Conservation (phyloP, 2,113 vertebrate genomes). For the Oplegnathus fasciatus region DNA sequence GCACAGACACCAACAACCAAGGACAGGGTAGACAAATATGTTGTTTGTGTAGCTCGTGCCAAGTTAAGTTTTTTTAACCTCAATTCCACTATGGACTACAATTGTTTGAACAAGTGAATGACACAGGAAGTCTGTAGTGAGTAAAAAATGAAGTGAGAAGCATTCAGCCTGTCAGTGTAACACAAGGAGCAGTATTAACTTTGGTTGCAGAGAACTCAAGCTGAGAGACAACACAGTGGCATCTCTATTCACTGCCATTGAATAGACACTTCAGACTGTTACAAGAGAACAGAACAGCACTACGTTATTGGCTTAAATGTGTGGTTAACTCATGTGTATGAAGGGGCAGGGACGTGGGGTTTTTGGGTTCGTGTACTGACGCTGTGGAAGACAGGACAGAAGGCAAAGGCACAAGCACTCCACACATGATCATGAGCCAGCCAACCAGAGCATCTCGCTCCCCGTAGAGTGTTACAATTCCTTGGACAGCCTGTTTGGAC, state of each 20-base stretch:
- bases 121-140: slow-evolving; percentile 17
- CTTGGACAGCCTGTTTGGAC: slow-evolving; percentile 61
- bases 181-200: slow-evolving; percentile 36
- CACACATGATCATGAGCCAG: slow-evolving; percentile 52
- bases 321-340: neutral
- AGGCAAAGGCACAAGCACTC: slow-evolving; percentile 63
- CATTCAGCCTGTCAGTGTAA: slow-evolving; percentile 39
- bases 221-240: slow-evolving; percentile 27
- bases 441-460: slow-evolving; percentile 59
- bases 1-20: slow-evolving; percentile 24
- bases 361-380: slow-evolving; percentile 9
- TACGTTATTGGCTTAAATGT: slow-evolving; percentile 4
- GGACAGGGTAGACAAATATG: slow-evolving; percentile 33
- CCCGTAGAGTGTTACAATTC: slow-evolving; percentile 60
- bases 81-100: slow-evolving; percentile 19
- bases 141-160: slow-evolving; percentile 46
- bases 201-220: slow-evolving; percentile 29
- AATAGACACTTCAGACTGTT: slow-evolving; percentile 35
- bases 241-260: slow-evolving; percentile 32
- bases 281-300: slow-evolving; percentile 26
- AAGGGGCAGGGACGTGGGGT: neutral
- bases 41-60: slow-evolving; percentile 22
- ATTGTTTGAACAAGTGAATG: slow-evolving; percentile 53
- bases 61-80: slow-evolving; percentile 1
- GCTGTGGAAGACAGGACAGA: slow-evolving; percentile 69